phyloP scores from a whole-genome alignment of 2,797 vertebrate genomes.

The Rhinogobio ventralis region DNA sequence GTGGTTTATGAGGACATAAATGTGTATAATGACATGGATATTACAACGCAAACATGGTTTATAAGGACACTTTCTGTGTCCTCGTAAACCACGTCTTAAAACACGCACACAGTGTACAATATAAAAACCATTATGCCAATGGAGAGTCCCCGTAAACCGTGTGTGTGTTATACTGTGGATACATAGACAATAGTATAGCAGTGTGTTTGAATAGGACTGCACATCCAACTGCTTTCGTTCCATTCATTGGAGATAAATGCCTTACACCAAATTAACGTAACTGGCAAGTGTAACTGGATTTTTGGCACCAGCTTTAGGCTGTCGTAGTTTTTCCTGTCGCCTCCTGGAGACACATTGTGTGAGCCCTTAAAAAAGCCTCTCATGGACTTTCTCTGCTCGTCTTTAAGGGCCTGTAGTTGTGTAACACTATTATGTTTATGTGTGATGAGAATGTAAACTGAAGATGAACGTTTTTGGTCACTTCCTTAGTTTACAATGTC shows the following conservation, averaged over 20 bases:
- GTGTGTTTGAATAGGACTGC: background rate
- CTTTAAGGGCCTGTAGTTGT: slow-evolving; percentile 19
- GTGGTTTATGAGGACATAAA: too few species aligned
- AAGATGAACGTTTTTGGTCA: slow-evolving; percentile 31
- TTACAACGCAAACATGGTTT: too few species aligned
- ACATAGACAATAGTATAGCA: background rate
- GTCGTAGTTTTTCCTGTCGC: background rate
- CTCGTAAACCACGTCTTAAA: too few species aligned
- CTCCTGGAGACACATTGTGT: background rate
- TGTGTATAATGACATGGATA: too few species aligned
- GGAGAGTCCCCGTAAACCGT: background rate
- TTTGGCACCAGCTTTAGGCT: slow-evolving; percentile 28
- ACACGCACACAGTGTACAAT: too few species aligned
- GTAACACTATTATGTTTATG: slow-evolving; percentile 4
- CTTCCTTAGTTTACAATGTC: slow-evolving; percentile 18
- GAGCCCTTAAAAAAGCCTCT: background rate
- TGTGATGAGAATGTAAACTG: slow-evolving; percentile 10
- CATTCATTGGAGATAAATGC: slow-evolving; percentile 25
- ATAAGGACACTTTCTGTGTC: too few species aligned
- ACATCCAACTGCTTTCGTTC: slow-evolving; percentile 4
- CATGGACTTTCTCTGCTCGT: slow-evolving; percentile 25
- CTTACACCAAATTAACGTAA: slow-evolving; percentile 15
- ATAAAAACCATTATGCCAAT: too few species aligned
- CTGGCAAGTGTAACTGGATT: slow-evolving; percentile 33
- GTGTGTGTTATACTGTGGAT: background rate